A percentile compares a stretch with the other conserved stretches of the same genome.
Conservation (phyloP, 1,140 invertebrate species). For the Polyergus mexicanus region DNA sequence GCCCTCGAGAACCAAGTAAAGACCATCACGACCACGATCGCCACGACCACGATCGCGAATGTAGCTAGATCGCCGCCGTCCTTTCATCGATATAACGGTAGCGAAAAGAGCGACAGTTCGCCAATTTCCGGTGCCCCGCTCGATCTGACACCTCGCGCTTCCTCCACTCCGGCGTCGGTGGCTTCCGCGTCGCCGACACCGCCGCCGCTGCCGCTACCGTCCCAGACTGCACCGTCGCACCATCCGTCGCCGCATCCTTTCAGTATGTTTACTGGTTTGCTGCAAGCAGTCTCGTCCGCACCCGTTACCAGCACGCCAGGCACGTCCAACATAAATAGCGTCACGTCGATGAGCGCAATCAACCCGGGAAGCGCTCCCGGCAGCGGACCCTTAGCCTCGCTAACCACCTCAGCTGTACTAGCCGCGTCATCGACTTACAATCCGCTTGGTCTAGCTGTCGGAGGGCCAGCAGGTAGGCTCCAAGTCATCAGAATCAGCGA, state of each 20-base stretch:
- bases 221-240: conserved; percentile 63
- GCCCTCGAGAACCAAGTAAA: conserved; percentile 92
- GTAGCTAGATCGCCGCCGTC: conserved; percentile 86
- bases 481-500: conserved; percentile 83
- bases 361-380: conserved; percentile 67
- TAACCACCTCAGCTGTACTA: conserved; percentile 91
- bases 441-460: conserved; percentile 92
- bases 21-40: conserved; percentile 88
- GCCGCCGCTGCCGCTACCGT: conserved; percentile 82
- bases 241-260: conserved; percentile 83
- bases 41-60: conserved; percentile 87
- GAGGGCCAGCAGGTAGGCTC: conserved; percentile 91
- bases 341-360: conserved; percentile 76
- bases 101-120: conserved; percentile 87
- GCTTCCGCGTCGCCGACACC: conserved; percentile 83
- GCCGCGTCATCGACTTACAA: conserved; percentile 91
- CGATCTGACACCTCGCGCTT: conserved; percentile 84
- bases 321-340: conserved; percentile 75
- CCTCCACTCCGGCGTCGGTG: conserved; percentile 83
- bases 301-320: conserved; percentile 78
- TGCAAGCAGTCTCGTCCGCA: conserved; percentile 85
- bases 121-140: conserved; percentile 82
- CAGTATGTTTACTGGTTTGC: conserved; percentile 86
- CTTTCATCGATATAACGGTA: conserved; percentile 85
- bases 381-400: conserved; percentile 89